A percentile compares a stretch with the other conserved stretches of the same genome.
Evolutionary conservation across 2,113 vertebrate genomes (phyloP).

Genomic region (Rutilus rutilus): DNA sequence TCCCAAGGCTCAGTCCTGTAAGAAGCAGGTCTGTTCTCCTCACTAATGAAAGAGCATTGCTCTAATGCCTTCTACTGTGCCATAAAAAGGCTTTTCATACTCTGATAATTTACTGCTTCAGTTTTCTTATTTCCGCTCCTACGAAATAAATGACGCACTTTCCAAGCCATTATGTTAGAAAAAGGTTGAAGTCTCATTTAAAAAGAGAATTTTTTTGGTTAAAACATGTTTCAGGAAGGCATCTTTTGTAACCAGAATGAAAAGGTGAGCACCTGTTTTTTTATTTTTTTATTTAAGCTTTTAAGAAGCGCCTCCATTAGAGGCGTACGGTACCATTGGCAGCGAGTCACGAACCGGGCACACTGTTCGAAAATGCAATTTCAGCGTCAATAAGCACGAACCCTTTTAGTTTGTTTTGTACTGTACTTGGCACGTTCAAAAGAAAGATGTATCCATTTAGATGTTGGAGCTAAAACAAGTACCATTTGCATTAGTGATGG

Average conservation of each 20-base stretch:
- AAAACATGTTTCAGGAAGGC: conserved; percentile 7
- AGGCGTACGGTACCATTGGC: neutral
- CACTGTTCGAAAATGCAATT: neutral
- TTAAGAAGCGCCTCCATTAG: conserved; percentile 30
- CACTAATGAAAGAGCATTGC: conserved; percentile 22
- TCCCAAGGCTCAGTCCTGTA: conserved; percentile 12
- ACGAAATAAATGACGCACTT: conserved; percentile 1
- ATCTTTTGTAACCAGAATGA: neutral
- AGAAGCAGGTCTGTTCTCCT: neutral
- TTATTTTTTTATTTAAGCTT: neutral
- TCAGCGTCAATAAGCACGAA: neutral
- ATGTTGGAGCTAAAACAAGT: neutral
- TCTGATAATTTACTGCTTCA: neutral
- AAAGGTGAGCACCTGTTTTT: neutral
- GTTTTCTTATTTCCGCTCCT: conserved; percentile 23
- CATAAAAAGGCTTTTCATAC: conserved; percentile 2
- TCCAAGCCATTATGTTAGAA: neutral
- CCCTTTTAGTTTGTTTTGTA: conserved; percentile 4
- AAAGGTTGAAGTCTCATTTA: conserved; percentile 1
- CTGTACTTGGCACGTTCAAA: neutral
- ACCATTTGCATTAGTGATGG: neutral
- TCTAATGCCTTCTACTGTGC: conserved; percentile 9
- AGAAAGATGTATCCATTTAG: neutral
- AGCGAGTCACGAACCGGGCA: neutral
- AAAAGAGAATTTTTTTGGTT: neutral